Evolutionary conservation across 2,113 vertebrate genomes (phyloP).

Genomic region (Chroicocephalus ridibundus): DNA sequence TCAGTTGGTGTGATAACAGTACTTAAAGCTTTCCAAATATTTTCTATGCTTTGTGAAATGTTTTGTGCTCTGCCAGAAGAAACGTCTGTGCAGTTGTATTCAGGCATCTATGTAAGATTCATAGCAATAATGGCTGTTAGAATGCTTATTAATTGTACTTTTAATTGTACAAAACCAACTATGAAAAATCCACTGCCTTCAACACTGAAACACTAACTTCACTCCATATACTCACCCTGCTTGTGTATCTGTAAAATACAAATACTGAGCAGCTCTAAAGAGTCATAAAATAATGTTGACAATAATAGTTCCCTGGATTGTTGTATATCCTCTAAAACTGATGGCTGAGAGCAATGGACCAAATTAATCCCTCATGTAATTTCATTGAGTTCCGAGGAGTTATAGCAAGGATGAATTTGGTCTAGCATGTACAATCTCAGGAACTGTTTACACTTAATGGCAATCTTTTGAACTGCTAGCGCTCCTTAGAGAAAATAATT

Average conservation of each 20-base stretch:
- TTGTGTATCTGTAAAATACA: background rate
- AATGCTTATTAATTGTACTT: background rate
- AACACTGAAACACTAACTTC: background rate
- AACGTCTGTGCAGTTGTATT: background rate
- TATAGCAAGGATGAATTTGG: background rate
- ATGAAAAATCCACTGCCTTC: background rate
- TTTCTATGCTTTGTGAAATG: background rate
- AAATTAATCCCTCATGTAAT: conserved; percentile 51
- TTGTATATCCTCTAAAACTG: conserved; percentile 1
- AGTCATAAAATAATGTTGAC: background rate
- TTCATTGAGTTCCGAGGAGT: background rate
- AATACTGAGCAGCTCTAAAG: background rate
- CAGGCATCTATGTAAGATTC: background rate
- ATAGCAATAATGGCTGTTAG: background rate
- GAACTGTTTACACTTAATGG: background rate
- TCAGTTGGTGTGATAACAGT: background rate
- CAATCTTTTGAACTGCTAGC: background rate
- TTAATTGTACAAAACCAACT: background rate
- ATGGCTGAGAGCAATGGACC: conserved; percentile 10
- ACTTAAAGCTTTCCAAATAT: background rate
- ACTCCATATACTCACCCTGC: background rate
- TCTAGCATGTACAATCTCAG: background rate
- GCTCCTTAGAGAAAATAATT: conserved; percentile 2
- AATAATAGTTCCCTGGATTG: conserved; percentile 24
- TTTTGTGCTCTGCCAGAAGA: background rate